Percentiles rank a stretch among this genome's conserved stretches.
These are phyloP conservation scores for Oreohelix idahoensis DNA, from an alignment of 1,140 invertebrate genomes.

Conservation along the genomic window DNA sequence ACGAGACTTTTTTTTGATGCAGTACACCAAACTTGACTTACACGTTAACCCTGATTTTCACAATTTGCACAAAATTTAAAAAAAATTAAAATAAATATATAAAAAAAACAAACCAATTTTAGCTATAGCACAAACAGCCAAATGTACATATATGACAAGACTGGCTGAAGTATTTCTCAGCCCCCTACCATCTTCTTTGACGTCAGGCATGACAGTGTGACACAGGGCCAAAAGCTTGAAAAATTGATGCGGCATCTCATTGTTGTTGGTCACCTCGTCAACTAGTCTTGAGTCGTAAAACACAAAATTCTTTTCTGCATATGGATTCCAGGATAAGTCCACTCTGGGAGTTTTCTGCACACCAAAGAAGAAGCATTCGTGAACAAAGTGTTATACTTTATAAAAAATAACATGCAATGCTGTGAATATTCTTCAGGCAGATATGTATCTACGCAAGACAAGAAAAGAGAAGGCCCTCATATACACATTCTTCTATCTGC, in stretches of 20 bases:
- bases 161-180: not conserved
- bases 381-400: too few species aligned
- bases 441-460: too few species aligned
- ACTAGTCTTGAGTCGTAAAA: conserved; percentile 94
- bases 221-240: conserved; percentile 92
- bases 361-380: not conserved
- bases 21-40: too few species aligned
- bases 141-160: not conserved
- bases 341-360: conserved; percentile 82
- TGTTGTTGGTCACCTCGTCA: conserved; percentile 83
- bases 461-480: too few species aligned
- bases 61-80: too few species aligned
- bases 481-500: too few species aligned
- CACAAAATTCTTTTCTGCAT: conserved; percentile 91
- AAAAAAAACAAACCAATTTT: too few species aligned
- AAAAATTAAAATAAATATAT: too few species aligned
- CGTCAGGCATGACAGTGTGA: conserved; percentile 98
- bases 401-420: too few species aligned
- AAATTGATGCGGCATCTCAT: conserved; percentile 86
- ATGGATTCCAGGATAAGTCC: conserved; percentile 95
- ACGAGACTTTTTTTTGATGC: too few species aligned
- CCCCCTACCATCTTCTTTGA: conserved; percentile 71
- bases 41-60: too few species aligned
- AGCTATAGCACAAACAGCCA: not conserved
- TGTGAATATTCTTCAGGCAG: too few species aligned